Percentiles rank a stretch among this genome's conserved stretches.
These are phyloP conservation scores for Gila orcuttii DNA, from an alignment of 2,113 vertebrate genomes.

Conservation along the genomic window DNA sequence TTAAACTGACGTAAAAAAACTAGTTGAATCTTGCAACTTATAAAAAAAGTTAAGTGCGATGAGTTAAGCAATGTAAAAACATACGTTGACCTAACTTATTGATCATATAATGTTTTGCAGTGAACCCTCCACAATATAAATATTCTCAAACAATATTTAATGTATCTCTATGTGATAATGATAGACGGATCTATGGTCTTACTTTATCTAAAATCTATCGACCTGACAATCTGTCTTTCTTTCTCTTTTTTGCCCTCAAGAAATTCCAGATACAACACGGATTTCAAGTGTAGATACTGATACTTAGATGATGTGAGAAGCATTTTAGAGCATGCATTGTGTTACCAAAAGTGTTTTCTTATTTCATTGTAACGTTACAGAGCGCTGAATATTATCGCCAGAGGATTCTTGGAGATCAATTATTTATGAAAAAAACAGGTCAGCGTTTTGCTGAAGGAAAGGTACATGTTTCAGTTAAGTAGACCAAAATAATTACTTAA, in stretches of 20 bases:
- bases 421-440: neutral
- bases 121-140: neutral
- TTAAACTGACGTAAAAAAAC: too few species aligned
- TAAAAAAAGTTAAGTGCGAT: too few species aligned
- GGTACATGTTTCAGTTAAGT: too few species aligned
- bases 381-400: slow-evolving; percentile 1
- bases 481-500: too few species aligned
- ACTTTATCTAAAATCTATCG: neutral
- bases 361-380: neutral
- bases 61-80: too few species aligned
- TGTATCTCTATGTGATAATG: neutral
- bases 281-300: neutral
- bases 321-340: neutral
- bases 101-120: too few species aligned
- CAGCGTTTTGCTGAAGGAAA: neutral
- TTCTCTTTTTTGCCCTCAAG: neutral
- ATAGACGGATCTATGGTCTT: neutral
- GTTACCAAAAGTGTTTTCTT: neutral
- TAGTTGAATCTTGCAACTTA: too few species aligned
- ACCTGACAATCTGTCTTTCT: neutral
- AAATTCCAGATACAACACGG: neutral
- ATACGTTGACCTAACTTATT: too few species aligned
- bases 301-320: neutral
- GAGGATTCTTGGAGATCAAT: neutral
- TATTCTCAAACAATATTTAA: neutral